Base-by-base conservation (phyloP, 2,888 invertebrate genomes). In the Rhodophaea formosa region DNA sequence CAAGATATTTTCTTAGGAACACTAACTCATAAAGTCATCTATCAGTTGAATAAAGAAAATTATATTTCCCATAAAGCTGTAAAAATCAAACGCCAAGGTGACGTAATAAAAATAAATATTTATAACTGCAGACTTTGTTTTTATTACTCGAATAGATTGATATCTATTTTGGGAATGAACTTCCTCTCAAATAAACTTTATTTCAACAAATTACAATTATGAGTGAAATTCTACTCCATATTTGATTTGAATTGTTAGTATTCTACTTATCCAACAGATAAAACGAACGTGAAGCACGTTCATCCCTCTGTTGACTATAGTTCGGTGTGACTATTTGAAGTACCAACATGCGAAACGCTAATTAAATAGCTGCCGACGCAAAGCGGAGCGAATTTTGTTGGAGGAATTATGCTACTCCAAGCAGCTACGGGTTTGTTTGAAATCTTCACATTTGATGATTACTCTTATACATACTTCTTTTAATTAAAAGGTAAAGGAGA, bases 321-420 rank as follows among this genome's bases (percentile, higher is more conserved):
- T 44, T 53, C 44, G 44, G 53, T 54, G 53, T 30, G 53, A 54
- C 53, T 54, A 44, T 54, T 54, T 44, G 44, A 30, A 54, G 44
- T 43, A 54, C 43, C 51, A 51, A 51, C 51, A 51, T 51, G 47
- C 51, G 51, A 51, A 51, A 35, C 51, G 51, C 51, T 51, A 51
- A 51, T 51, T 51, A 51, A 51, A 51, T 51, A 51, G 51, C 39
- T 39, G 51, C 51, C 51, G 51, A 51, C 51, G 51, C 35, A 51
- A 51, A 51, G 51, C 35, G 51, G n/a, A 35, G 51, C 49, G 35
- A 51, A 51, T 51, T 51, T 51, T 17, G 39, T 16, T 51, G 51
- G 51, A 51, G 17, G 51, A 51, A 51, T 51, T 51, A 51, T 51
- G 35, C 51, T 15, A 32, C 49, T 51, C 32, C 49, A 15, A 35